These are phyloP conservation scores for Ctenomys sociabilis DNA, from an alignment of 2,113 vertebrate genomes.

Conservation along the genomic window DNA sequence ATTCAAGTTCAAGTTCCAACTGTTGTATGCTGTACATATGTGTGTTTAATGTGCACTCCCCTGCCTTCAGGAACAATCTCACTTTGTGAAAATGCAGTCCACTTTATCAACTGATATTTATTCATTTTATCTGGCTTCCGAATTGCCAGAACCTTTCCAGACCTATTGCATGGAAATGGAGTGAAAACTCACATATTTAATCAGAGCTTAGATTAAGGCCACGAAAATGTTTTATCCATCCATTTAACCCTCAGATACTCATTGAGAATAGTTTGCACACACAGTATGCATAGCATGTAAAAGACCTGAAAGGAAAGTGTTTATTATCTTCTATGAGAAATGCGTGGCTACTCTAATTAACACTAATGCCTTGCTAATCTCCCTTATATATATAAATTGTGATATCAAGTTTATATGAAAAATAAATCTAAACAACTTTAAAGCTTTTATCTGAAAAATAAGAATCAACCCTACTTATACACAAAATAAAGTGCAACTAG, in stretches of 20 bases:
- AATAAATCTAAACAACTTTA: not conserved
- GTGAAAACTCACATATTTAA: not conserved
- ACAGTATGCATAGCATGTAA: not conserved
- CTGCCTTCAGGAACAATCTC: conserved; percentile 48
- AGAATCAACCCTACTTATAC: not conserved
- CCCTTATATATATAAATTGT: not conserved
- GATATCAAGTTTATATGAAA: not conserved
- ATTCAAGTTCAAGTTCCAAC: conserved; percentile 63
- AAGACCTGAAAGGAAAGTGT: not conserved
- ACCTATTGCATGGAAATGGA: not conserved
- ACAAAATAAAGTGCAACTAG: not conserved
- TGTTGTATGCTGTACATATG: conserved; percentile 38
- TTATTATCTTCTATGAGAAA: not conserved
- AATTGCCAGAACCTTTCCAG: conserved; percentile 36
- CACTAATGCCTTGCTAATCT: not conserved
- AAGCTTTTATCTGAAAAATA: not conserved
- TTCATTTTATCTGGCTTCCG: conserved; percentile 57
- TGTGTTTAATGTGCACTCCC: conserved; percentile 19
- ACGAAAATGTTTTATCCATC: not conserved
- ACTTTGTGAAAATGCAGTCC: conserved; percentile 60
- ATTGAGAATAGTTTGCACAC: not conserved
- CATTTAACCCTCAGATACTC: not conserved
- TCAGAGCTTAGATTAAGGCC: not conserved
- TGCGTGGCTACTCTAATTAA: not conserved
- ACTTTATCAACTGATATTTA: conserved; percentile 72